Percentiles rank a stretch among this genome's conserved stretches.
These are phyloP conservation scores for Peromyscus aztecus DNA, from an alignment of 2,797 vertebrate genomes.

Conservation along the genomic window DNA sequence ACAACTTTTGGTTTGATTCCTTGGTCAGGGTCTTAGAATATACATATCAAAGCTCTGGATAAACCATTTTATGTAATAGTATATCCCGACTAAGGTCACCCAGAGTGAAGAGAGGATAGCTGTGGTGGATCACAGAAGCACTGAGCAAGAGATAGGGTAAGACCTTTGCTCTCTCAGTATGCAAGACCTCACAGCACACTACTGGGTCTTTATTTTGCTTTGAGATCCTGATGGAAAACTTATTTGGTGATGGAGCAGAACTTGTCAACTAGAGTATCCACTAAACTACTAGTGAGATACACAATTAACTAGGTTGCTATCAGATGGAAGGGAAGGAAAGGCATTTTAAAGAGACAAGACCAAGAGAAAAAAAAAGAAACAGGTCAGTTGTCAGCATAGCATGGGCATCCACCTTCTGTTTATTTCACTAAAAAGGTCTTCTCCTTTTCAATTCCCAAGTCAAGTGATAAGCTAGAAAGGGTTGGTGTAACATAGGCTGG, in stretches of 20 bases:
- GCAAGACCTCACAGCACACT: background rate
- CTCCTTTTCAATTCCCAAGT: constrained; percentile 22
- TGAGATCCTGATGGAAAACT: background rate
- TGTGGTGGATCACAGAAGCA: background rate
- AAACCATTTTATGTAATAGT: background rate
- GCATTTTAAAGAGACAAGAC: background rate
- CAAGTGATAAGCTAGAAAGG: background rate
- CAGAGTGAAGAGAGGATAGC: background rate
- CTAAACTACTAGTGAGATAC: background rate
- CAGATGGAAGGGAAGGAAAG: background rate
- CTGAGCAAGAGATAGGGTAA: background rate
- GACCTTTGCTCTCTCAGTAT: background rate
- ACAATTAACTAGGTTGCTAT: background rate
- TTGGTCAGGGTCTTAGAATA: background rate
- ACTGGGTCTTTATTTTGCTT: background rate
- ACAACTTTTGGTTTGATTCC: background rate
- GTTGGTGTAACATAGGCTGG: background rate
- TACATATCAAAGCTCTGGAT: background rate
- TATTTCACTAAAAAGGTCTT: background rate
- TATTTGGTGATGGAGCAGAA: constrained; percentile 31
- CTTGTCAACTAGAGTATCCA: background rate
- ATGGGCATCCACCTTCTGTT: background rate
- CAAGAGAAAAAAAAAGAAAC: background rate
- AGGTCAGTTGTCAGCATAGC: background rate
- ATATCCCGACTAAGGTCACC: background rate